Evolutionary conservation across 2,888 invertebrate genomes (phyloP).

Genomic region (Drosophila setosimentum): DNA sequence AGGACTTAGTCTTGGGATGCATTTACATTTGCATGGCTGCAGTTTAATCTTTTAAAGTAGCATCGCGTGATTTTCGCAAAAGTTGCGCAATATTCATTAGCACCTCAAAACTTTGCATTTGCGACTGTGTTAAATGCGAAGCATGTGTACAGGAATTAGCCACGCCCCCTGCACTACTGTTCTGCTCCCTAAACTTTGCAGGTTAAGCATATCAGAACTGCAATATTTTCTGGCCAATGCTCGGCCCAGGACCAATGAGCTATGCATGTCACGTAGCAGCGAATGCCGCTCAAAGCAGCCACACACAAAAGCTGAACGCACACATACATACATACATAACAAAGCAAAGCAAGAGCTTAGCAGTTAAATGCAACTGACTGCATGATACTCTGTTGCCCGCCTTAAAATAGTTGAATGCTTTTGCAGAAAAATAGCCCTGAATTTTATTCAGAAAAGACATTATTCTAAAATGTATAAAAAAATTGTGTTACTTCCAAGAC

Average conservation of each 20-base stretch:
- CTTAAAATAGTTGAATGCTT: background rate
- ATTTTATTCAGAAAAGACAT: no score
- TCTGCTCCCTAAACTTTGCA: conserved; percentile 16
- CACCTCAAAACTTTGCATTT: conserved; percentile 60
- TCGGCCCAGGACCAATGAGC: conserved; percentile 70
- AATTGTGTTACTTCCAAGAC: no score
- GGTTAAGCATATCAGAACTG: conserved; percentile 78
- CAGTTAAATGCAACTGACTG: background rate
- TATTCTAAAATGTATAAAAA: no score
- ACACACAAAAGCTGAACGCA: conserved; percentile 12
- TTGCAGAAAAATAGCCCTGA: background rate
- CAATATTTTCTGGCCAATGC: conserved; percentile 71
- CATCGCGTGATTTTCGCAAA: conserved; percentile 50
- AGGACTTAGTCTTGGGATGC: conserved; percentile 54
- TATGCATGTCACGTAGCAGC: conserved; percentile 75
- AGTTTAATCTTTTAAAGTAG: conserved; percentile 23
- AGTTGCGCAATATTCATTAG: conserved; percentile 78
- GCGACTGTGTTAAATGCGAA: conserved; percentile 24
- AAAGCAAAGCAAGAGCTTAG: background rate
- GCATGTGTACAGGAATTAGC: conserved; percentile 19
- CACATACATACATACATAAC: conserved; percentile 15
- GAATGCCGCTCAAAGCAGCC: conserved; percentile 54
- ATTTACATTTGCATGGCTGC: conserved; percentile 51
- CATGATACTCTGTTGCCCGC: background rate
- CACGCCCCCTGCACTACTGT: conserved; percentile 1